Evolutionary conservation across 1,140 invertebrate species (phyloP).

Genomic region (Vanessa atalanta): DNA sequence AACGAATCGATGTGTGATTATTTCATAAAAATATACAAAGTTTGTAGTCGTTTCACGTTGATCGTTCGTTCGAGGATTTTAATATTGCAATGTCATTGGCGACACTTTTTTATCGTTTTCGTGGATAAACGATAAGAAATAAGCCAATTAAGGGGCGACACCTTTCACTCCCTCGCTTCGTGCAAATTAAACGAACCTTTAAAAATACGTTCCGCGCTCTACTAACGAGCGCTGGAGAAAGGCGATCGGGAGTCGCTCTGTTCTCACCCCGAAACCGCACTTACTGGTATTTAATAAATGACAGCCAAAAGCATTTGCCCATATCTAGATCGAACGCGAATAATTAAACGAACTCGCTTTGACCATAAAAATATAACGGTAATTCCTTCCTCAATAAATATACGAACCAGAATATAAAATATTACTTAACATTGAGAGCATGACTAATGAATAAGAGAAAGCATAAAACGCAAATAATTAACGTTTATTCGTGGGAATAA

Average conservation of each 20-base stretch:
- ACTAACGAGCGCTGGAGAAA: conserved; percentile 17
- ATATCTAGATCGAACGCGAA: conserved; percentile 9
- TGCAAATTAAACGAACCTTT: conserved; percentile 21
- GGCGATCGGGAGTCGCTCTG: conserved; percentile 1
- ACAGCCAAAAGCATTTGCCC: conserved; percentile 13
- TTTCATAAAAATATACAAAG: no score
- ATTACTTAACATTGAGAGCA: not conserved
- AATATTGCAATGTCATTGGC: not conserved
- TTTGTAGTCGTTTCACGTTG: not conserved
- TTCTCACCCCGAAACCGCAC: conserved; percentile 9
- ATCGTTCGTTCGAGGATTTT: not conserved
- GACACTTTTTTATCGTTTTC: not conserved
- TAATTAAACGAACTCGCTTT: conserved; percentile 10
- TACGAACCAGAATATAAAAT: not conserved
- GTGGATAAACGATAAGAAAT: conserved; percentile 10
- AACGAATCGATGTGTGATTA: no score
- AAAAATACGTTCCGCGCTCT: conserved; percentile 17
- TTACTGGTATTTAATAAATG: conserved; percentile 10
- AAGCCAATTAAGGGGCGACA: conserved; percentile 12
- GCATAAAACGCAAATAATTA: not conserved
- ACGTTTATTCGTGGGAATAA: no score
- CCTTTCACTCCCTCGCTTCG: conserved; percentile 17
- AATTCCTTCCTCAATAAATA: conserved; percentile 1
- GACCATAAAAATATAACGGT: conserved; percentile 4
- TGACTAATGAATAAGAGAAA: conserved; percentile 3